Evolutionary conservation across 53 echinoderm and acorn worm genomes (phyloP).

Genomic region (Temnopleurus reevesii): DNA sequence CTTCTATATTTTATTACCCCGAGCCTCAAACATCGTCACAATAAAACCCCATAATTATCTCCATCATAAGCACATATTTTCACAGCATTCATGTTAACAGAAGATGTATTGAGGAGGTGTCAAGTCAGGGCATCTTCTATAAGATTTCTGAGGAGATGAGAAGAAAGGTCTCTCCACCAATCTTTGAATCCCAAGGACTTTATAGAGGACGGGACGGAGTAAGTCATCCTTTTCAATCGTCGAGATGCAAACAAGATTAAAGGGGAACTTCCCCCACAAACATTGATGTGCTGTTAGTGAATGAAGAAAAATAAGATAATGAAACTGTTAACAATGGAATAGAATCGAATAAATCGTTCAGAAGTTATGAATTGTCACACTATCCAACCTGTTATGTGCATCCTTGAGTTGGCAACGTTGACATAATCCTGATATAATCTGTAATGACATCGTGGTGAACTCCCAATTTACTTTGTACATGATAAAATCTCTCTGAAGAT

Average conservation of each 20-base stretch:
- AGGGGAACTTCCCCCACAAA: too few relatives aligned
- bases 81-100: slow-evolving; percentile 42
- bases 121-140: background rate
- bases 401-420: too few relatives aligned
- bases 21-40: background rate
- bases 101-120: slow-evolving; percentile 9
- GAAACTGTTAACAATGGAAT: too few relatives aligned
- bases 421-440: too few relatives aligned
- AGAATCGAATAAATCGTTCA: too few relatives aligned
- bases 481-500: too few relatives aligned
- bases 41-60: slow-evolving; percentile 19
- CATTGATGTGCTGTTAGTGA: too few relatives aligned
- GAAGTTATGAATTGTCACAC: too few relatives aligned
- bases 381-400: too few relatives aligned
- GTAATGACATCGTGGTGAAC: too few relatives aligned
- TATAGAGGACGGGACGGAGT: background rate
- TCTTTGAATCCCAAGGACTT: slow-evolving; percentile 4
- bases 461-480: too few relatives aligned
- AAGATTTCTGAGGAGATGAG: background rate
- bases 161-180: background rate
- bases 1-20: background rate
- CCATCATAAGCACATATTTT: slow-evolving; percentile 31
- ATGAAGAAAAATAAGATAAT: too few relatives aligned
- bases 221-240: slow-evolving; percentile 30
- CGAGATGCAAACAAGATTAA: slow-evolving; percentile 16